phyloP scores from a whole-genome alignment of 2,113 vertebrate species.

The Labrus mixtus region DNA sequence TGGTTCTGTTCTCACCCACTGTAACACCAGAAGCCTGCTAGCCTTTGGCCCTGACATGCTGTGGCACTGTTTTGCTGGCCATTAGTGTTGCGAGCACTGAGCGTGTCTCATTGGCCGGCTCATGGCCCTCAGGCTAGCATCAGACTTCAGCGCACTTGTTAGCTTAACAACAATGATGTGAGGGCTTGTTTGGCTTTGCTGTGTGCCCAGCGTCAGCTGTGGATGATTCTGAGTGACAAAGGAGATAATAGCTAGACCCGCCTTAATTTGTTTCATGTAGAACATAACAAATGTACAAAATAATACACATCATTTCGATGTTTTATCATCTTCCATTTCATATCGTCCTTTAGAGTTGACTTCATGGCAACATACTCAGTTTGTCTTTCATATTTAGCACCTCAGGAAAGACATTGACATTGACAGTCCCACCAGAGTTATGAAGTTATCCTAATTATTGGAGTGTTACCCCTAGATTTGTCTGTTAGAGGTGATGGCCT shows the following conservation, averaged over 20 bases:
- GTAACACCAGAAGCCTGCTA: slow-evolving; percentile 4
- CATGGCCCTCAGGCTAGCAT: slow-evolving; percentile 18
- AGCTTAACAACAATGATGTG: slow-evolving; percentile 18
- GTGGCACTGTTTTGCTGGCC: slow-evolving; percentile 18
- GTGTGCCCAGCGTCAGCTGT: slow-evolving; percentile 1
- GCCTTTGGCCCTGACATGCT: slow-evolving; percentile 13
- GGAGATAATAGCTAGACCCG: slow-evolving; percentile 11
- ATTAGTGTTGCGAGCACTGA: slow-evolving; percentile 11
- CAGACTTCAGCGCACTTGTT: slow-evolving; percentile 16
- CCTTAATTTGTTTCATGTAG: background rate
- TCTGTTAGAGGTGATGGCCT: too few relatives aligned
- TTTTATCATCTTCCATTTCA: too few relatives aligned
- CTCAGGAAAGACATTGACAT: too few relatives aligned
- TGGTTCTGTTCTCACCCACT: background rate
- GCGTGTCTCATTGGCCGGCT: slow-evolving; percentile 22
- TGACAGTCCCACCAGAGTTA: too few relatives aligned
- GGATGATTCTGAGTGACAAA: slow-evolving; percentile 3
- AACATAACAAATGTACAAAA: slow-evolving; percentile 5
- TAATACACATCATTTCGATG: too few relatives aligned
- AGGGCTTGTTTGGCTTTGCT: slow-evolving; percentile 3
- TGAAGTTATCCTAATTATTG: too few relatives aligned
- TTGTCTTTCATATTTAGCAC: background rate
- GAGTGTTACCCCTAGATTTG: too few relatives aligned
- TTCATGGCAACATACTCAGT: background rate
- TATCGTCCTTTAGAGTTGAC: background rate